Evolutionary conservation across 2,113 vertebrate species (phyloP).

Genomic region (Riparia riparia): DNA sequence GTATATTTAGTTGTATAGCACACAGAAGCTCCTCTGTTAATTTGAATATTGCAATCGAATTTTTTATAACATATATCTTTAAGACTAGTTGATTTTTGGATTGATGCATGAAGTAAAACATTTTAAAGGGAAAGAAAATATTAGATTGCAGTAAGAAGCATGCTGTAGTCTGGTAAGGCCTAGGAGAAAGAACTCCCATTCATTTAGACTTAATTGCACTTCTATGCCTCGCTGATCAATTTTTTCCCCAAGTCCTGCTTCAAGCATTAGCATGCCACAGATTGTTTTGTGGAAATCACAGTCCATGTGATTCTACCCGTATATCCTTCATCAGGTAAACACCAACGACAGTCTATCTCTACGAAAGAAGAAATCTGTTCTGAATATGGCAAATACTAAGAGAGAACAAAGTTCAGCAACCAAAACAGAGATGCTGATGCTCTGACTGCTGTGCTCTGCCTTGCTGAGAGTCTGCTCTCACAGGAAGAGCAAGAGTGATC

Average conservation of each 20-base stretch:
- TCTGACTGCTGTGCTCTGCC: neutral
- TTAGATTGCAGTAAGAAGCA: neutral
- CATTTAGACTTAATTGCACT: conserved; percentile 58
- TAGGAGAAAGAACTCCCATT: conserved; percentile 43
- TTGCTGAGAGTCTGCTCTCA: conserved; percentile 30
- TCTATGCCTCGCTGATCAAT: conserved; percentile 41
- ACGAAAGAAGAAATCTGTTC: neutral
- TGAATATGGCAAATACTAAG: neutral
- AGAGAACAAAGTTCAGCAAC: neutral
- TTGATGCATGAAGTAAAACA: neutral
- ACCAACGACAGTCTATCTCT: conserved; percentile 6
- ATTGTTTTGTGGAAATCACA: conserved; percentile 61
- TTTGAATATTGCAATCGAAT: neutral
- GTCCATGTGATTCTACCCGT: conserved; percentile 39
- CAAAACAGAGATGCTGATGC: neutral
- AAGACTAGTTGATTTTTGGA: neutral
- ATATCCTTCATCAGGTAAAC: conserved; percentile 47
- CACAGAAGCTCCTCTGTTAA: neutral
- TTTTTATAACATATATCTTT: neutral
- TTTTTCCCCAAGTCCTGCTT: conserved; percentile 55
- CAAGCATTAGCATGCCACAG: conserved; percentile 49
- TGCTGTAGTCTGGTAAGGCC: neutral
- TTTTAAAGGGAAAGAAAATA: neutral
- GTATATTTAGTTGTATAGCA: neutral
- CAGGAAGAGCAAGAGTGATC: conserved; percentile 27